These are phyloP conservation scores for Pachliopta kotzebuea DNA, from an alignment of 2,888 invertebrate species.

Conservation along the genomic window DNA sequence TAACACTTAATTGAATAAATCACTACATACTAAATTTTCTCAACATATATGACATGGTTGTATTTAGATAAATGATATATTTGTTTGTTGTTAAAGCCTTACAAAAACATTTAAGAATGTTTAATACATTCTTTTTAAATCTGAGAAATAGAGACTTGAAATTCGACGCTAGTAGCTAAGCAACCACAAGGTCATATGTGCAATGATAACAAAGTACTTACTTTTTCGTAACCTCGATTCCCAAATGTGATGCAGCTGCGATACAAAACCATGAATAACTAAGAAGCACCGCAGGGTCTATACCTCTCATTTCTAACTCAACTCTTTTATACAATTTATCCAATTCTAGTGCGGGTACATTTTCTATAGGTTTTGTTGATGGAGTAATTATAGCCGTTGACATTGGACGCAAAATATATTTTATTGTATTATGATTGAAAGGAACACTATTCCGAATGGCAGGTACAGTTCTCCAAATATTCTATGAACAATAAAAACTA, in stretches of 20 bases:
- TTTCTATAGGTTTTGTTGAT: constrained; percentile 44
- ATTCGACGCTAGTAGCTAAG: neutral
- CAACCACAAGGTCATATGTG: neutral
- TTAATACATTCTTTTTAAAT: no score
- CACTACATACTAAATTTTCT: no score
- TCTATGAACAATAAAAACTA: constrained; percentile 39
- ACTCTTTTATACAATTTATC: constrained; percentile 92
- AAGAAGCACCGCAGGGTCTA: constrained; percentile 92
- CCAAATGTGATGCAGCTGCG: constrained; percentile 90
- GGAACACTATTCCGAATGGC: constrained; percentile 41
- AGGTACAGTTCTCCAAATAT: constrained; percentile 53
- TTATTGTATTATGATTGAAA: constrained; percentile 35
- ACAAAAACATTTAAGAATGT: no score
- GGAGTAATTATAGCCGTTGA: constrained; percentile 44
- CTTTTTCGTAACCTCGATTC: constrained; percentile 87
- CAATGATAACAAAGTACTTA: constrained; percentile 42
- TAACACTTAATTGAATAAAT: neutral
- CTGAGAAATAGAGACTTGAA: no score
- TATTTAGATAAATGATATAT: no score
- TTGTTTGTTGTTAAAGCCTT: no score
- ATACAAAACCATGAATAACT: constrained; percentile 94
- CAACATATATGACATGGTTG: no score
- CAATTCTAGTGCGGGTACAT: constrained; percentile 55
- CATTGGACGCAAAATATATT: constrained; percentile 42
- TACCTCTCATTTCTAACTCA: constrained; percentile 92